Evolutionary conservation across 2,888 invertebrate species (phyloP).

Genomic region (Tachina grossa): DNA sequence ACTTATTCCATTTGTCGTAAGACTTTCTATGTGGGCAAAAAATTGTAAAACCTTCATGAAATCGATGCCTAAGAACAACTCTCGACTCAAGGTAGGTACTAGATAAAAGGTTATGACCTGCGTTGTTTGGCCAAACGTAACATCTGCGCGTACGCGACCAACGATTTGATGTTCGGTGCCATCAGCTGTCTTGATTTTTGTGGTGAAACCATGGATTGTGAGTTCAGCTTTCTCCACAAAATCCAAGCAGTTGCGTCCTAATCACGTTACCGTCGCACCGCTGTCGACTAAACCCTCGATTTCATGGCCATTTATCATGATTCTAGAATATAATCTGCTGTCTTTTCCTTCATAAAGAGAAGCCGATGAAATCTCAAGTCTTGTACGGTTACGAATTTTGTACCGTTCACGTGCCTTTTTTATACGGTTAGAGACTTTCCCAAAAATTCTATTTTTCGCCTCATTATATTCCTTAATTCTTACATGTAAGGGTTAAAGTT

Average conservation of each 20-base stretch:
- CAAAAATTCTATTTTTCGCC: not conserved
- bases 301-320: not conserved
- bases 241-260: not conserved
- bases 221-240: not conserved
- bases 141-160: not conserved
- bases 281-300: not conserved
- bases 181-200: constrained; percentile 11
- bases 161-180: not conserved
- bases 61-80: no score
- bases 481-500: not conserved
- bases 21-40: not conserved
- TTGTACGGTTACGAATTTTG: not conserved
- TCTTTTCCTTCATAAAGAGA: not conserved
- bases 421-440: not conserved
- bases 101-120: not conserved
- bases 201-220: not conserved
- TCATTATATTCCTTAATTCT: not conserved
- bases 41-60: no score
- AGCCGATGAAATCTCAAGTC: not conserved
- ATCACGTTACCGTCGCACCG: constrained; percentile 3
- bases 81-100: not conserved
- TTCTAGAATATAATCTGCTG: not conserved
- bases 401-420: not conserved
- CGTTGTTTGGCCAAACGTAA: not conserved
- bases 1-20: no score